A percentile compares a stretch with the other conserved stretches of the same genome.
Evolutionary conservation across 1,140 invertebrate species (phyloP).

Genomic region (Saccostrea cuccullata): DNA sequence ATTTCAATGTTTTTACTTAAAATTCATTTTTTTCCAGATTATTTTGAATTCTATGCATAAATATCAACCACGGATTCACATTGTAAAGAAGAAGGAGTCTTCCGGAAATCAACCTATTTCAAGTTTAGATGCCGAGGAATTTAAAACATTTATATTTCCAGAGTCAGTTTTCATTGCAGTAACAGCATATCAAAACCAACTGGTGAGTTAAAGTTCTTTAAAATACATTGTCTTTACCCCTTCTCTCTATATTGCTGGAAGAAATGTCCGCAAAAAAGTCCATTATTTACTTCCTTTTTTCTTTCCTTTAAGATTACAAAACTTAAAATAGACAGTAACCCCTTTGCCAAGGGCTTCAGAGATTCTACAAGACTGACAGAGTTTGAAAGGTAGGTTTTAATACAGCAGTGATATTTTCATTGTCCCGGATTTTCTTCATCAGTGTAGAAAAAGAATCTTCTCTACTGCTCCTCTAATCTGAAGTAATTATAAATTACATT

Average conservation of each 20-base stretch:
- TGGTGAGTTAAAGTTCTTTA: slow-evolving; percentile 83
- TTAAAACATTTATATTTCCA: slow-evolving; percentile 95
- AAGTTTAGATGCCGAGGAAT: slow-evolving; percentile 87
- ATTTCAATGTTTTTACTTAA: neutral
- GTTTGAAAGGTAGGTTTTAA: slow-evolving; percentile 86
- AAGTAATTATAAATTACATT: no score
- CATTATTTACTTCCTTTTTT: neutral
- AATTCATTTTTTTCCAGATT: slow-evolving; percentile 83
- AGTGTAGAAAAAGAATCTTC: no score
- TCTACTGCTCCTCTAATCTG: no score
- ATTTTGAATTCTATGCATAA: slow-evolving; percentile 99
- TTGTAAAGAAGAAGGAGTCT: slow-evolving; percentile 82
- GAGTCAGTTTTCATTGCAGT: slow-evolving; percentile 99
- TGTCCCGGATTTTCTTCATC: no score
- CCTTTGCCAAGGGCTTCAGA: slow-evolving; percentile 97
- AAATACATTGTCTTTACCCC: no score
- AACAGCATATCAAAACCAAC: slow-evolving; percentile 98
- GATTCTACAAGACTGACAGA: slow-evolving; percentile 95
- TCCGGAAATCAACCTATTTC: slow-evolving; percentile 80
- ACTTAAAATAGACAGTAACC: slow-evolving; percentile 96
- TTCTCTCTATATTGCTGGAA: no score
- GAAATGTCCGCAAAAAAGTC: no score
- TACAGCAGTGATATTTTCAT: neutral
- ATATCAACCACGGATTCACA: slow-evolving; percentile 97
- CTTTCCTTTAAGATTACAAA: slow-evolving; percentile 87